Conservation (phyloP, 2,113 vertebrate genomes). For the Columba janthina region DNA sequence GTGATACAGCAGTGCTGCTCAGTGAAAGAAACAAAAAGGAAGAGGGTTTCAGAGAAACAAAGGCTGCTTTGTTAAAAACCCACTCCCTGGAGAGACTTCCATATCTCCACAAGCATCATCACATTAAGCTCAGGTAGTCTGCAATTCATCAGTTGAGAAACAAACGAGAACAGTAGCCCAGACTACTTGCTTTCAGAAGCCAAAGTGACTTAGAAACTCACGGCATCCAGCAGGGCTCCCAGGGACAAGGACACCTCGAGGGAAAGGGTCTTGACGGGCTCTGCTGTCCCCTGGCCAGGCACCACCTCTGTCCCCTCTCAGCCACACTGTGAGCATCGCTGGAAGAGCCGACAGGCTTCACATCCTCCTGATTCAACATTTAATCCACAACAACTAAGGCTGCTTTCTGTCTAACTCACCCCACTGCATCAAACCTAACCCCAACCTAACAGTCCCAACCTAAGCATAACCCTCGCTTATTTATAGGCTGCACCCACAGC, state of each 20-base stretch:
- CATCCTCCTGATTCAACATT: rapidly evolving
- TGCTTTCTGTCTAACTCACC: rapidly evolving
- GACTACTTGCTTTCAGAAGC: neutral
- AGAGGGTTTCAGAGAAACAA: neutral
- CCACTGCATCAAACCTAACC: rapidly evolving
- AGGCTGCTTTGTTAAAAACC: neutral
- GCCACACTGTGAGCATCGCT: neutral
- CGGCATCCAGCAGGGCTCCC: rapidly evolving
- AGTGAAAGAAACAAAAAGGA: rapidly evolving
- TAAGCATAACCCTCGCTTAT: rapidly evolving
- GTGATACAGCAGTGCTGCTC: rapidly evolving
- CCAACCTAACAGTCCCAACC: rapidly evolving
- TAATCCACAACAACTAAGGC: rapidly evolving
- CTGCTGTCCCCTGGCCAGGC: no score
- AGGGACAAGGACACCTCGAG: rapidly evolving
- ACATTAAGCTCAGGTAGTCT: neutral
- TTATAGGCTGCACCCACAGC: neutral
- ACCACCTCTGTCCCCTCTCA: no score
- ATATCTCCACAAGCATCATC: neutral
- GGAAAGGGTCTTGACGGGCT: neutral
- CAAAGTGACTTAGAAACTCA: rapidly evolving
- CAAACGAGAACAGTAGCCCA: neutral
- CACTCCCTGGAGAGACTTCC: rapidly evolving
- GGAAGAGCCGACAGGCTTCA: rapidly evolving
- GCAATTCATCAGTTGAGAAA: neutral